Evolutionary conservation across 2,113 vertebrate genomes (phyloP).

Genomic region (Sylvia atricapilla): DNA sequence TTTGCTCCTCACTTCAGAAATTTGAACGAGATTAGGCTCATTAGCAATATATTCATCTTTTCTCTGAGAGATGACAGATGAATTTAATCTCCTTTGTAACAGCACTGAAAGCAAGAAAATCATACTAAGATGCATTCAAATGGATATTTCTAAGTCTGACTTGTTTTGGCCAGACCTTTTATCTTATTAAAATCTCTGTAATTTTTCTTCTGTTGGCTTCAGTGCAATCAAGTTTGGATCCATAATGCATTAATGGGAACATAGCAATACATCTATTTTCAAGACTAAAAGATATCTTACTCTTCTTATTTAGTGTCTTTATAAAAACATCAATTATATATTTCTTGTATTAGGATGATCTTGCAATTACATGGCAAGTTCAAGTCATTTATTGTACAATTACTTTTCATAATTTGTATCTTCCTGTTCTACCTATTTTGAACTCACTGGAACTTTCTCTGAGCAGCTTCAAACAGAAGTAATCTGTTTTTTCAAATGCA

Average conservation of each 20-base stretch:
- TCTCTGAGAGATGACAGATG: background rate
- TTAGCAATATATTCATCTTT: background rate
- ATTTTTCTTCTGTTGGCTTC: constrained; percentile 3
- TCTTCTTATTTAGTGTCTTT: background rate
- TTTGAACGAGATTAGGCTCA: constrained; percentile 18
- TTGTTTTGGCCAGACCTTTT: background rate
- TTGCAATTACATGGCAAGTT: background rate
- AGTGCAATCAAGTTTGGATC: background rate
- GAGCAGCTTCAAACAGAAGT: background rate
- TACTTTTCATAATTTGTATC: background rate
- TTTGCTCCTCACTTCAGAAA: constrained; percentile 13
- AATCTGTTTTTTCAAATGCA: background rate
- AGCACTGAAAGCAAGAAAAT: constrained; percentile 4
- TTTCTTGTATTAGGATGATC: background rate
- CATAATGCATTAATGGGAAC: background rate
- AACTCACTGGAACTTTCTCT: background rate
- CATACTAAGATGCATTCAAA: background rate
- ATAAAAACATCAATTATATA: background rate
- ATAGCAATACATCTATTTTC: background rate
- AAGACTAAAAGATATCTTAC: background rate
- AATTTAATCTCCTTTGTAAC: constrained; percentile 2
- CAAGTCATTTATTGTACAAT: background rate
- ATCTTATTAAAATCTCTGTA: background rate
- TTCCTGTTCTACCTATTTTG: background rate
- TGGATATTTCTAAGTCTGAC: background rate